phyloP scores from a whole-genome alignment of 2,888 invertebrate genomes.

The Ochropleura plecta region DNA sequence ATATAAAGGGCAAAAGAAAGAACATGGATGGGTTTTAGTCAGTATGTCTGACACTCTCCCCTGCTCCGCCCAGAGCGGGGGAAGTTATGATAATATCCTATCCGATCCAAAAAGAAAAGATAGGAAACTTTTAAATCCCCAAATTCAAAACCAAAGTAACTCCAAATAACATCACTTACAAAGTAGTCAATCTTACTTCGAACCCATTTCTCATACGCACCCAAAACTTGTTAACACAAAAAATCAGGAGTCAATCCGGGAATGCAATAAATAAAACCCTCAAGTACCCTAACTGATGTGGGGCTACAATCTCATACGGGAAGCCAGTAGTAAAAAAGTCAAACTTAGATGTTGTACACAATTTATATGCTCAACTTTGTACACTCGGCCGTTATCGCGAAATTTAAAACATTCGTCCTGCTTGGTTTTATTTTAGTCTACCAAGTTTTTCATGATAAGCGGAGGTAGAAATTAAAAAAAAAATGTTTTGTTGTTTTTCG shows the following conservation, averaged over 20 bases:
- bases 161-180: not conserved
- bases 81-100: too few species aligned
- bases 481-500: constrained; percentile 38
- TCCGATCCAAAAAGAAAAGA: too few species aligned
- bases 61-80: too few species aligned
- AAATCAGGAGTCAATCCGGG: constrained; percentile 63
- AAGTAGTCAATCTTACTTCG: constrained; percentile 11
- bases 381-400: constrained; percentile 73
- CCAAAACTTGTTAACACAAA: constrained; percentile 58
- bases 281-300: constrained; percentile 55
- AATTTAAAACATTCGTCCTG: constrained; percentile 74
- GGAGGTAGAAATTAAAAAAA: constrained; percentile 59
- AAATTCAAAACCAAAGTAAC: not conserved
- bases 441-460: constrained; percentile 58
- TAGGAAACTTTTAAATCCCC: constrained; percentile 2
- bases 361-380: constrained; percentile 65
- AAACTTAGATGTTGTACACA: constrained; percentile 61
- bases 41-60: too few species aligned
- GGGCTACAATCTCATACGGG: constrained; percentile 60
- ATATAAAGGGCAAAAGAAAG: too few species aligned
- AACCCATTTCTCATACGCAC: constrained; percentile 50
- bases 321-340: constrained; percentile 65
- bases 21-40: too few species aligned
- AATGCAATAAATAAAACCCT: constrained; percentile 66
- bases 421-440: constrained; percentile 70